Percentiles rank a stretch among this genome's conserved stretches.
Evolutionary conservation across 2,113 vertebrate species (phyloP).

Genomic region (Gallinago paraguaiae): DNA sequence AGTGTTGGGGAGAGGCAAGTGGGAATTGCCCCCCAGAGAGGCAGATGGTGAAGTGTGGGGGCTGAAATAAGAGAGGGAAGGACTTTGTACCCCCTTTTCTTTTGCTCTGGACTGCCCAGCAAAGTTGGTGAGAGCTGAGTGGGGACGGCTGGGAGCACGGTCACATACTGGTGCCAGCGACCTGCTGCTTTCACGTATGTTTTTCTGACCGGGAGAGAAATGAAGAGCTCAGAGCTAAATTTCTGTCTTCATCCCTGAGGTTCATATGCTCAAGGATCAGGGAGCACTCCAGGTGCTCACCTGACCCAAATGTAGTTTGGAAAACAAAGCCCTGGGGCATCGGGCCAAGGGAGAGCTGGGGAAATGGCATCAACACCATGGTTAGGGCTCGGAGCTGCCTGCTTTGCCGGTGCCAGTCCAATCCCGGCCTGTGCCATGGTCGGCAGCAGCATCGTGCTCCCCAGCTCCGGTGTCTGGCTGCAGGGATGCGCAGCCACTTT

Average conservation of each 20-base stretch:
- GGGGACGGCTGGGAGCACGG: rapidly evolving
- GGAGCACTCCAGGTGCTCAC: not conserved
- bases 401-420: rapidly evolving
- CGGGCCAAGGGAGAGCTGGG: not conserved
- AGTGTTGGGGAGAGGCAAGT: not conserved
- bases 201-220: not conserved
- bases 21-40: not conserved
- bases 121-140: not conserved
- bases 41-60: not conserved
- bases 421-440: rapidly evolving
- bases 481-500: not conserved
- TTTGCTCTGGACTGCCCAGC: not conserved
- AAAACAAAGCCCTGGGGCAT: not conserved
- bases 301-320: not conserved
- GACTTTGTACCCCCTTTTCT: not conserved
- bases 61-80: rapidly evolving
- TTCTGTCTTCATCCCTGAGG: not conserved
- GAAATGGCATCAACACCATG: rapidly evolving
- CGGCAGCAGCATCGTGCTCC: not conserved
- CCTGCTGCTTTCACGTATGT: not conserved
- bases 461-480: rapidly evolving
- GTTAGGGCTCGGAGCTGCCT: not conserved
- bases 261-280: not conserved
- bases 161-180: not conserved
- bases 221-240: not conserved